Evolutionary conservation across 2,888 invertebrate genomes (phyloP).

Genomic region (Rotaria macrura): DNA sequence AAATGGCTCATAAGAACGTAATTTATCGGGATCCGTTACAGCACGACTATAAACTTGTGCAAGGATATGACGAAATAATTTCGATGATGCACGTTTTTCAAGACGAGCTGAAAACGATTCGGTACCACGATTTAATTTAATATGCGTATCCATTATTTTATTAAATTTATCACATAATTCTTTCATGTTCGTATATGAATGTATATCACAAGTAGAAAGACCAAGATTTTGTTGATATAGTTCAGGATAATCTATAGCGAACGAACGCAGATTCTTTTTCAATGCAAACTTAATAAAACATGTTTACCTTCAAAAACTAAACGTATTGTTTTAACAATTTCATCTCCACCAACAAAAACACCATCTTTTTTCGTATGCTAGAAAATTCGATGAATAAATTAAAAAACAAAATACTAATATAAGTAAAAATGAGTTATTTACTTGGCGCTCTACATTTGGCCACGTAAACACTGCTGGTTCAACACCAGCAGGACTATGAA

Average conservation of each 20-base stretch:
- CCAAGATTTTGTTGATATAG: neutral
- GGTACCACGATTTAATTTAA: neutral
- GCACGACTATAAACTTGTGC: slow-evolving; percentile 95
- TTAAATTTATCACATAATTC: slow-evolving; percentile 83
- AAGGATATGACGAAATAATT: slow-evolving; percentile 61
- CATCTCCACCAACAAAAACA: slow-evolving; percentile 21
- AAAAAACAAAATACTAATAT: neutral
- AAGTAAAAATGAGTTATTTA: neutral
- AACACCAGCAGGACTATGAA: slow-evolving; percentile 92
- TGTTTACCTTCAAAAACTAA: neutral
- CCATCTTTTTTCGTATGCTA: neutral
- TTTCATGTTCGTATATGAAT: slow-evolving; percentile 74
- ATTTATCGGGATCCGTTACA: slow-evolving; percentile 86
- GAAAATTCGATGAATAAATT: neutral
- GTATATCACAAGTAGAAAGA: neutral
- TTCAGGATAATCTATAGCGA: neutral
- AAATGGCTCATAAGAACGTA: slow-evolving; percentile 99
- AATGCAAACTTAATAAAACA: neutral
- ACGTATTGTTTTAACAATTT: neutral
- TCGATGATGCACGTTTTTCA: neutral
- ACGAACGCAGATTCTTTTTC: no score
- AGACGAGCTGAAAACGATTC: slow-evolving; percentile 1
- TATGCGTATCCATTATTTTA: slow-evolving; percentile 68
- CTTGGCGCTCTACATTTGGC: slow-evolving; percentile 58
- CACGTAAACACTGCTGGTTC: slow-evolving; percentile 88